A percentile compares a stretch with the other conserved stretches of the same genome.
phyloP scores from a whole-genome alignment of 2,113 vertebrate species.

The Mellivora capensis region DNA sequence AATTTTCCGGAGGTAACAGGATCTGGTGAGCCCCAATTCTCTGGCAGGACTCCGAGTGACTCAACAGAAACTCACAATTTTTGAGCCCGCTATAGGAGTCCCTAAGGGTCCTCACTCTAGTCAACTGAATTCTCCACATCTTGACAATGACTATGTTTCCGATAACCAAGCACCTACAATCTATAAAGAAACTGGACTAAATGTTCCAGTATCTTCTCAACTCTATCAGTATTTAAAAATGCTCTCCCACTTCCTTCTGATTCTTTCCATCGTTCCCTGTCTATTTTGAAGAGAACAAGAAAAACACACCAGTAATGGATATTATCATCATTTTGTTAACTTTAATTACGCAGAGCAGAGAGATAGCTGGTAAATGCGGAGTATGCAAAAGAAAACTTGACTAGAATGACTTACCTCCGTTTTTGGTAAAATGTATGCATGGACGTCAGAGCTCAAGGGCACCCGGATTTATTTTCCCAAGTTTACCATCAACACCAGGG shows the following conservation, averaged over 20 bases:
- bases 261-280: background rate
- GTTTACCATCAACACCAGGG: background rate
- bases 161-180: background rate
- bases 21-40: background rate
- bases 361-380: background rate
- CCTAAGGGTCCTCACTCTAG: too few species aligned
- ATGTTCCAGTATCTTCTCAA: background rate
- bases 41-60: background rate
- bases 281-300: background rate
- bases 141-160: background rate
- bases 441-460: background rate
- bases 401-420: background rate
- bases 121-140: background rate
- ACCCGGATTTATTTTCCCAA: too few species aligned
- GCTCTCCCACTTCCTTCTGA: background rate
- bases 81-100: too few species aligned
- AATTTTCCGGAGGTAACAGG: background rate
- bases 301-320: background rate
- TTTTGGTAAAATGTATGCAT: rapidly evolving
- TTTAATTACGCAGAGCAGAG: background rate
- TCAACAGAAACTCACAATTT: background rate
- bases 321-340: background rate
- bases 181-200: background rate
- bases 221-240: background rate
- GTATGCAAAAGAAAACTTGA: background rate